Evolutionary conservation across 2,797 vertebrate genomes (phyloP).

Genomic region (Catamblyrhynchus diadema): DNA sequence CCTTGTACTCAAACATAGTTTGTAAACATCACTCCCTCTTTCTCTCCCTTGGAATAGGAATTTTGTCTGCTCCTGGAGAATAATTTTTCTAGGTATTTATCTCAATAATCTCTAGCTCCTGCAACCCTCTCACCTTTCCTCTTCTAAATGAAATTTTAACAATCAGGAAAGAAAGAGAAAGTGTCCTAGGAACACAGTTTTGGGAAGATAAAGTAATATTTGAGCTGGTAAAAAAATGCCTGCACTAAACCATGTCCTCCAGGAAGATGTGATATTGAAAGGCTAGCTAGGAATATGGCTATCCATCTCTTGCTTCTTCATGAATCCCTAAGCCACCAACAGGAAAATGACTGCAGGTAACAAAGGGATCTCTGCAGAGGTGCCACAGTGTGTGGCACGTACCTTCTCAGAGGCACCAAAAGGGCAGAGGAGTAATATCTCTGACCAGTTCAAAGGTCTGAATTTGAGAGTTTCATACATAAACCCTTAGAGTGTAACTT

Average conservation of each 20-base stretch:
- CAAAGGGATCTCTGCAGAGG: background rate
- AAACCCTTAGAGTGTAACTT: background rate
- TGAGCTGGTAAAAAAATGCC: background rate
- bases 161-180: background rate
- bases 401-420: background rate
- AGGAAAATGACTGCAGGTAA: background rate
- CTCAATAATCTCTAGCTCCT: background rate
- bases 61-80: background rate
- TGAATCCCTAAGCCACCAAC: background rate
- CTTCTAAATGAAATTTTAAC: background rate
- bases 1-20: background rate
- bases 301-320: background rate
- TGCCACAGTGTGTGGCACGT: background rate
- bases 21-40: background rate
- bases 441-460: background rate
- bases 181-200: background rate
- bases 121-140: background rate
- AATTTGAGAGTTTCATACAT: background rate
- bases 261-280: background rate
- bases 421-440: background rate
- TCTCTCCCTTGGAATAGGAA: background rate
- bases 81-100: background rate
- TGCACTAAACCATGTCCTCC: background rate
- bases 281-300: background rate
- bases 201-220: background rate